Percentiles rank a stretch among this genome's conserved stretches.
These are phyloP conservation scores for Pelodytes ibericus DNA, from an alignment of 2,797 vertebrate genomes.

Conservation along the genomic window DNA sequence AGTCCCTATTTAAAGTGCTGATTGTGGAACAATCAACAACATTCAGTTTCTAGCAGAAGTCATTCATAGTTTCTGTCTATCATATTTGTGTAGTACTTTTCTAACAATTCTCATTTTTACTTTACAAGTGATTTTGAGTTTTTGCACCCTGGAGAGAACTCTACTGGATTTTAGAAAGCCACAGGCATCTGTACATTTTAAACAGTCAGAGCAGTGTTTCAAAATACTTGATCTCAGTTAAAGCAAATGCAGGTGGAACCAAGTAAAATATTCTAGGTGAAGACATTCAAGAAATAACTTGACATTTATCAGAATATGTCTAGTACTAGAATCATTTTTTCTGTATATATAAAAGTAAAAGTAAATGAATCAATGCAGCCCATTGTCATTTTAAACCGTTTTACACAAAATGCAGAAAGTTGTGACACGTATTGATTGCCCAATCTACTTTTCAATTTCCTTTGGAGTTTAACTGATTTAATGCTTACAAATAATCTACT, in stretches of 20 bases:
- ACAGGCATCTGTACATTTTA: neutral
- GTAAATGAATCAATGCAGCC: neutral
- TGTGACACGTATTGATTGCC: neutral
- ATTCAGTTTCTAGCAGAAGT: no score
- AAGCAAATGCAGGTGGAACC: neutral
- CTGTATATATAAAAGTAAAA: neutral
- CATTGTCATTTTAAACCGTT: neutral
- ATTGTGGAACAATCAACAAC: no score
- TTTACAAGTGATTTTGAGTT: neutral
- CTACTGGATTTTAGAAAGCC: neutral
- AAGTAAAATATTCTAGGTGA: neutral
- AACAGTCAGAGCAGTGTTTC: neutral
- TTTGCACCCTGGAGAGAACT: neutral
- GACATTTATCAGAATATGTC: conserved; percentile 1
- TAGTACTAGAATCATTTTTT: neutral
- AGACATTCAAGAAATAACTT: neutral
- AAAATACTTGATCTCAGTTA: neutral
- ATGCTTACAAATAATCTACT: no score
- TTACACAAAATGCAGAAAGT: neutral
- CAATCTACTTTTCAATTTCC: no score
- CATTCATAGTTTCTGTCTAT: no score
- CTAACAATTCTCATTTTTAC: neutral
- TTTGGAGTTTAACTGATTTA: no score
- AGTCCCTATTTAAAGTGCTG: no score
- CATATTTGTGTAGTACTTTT: no score